Evolutionary conservation across 2,888 invertebrate species (phyloP).

Genomic region (Empis stercorea): DNA sequence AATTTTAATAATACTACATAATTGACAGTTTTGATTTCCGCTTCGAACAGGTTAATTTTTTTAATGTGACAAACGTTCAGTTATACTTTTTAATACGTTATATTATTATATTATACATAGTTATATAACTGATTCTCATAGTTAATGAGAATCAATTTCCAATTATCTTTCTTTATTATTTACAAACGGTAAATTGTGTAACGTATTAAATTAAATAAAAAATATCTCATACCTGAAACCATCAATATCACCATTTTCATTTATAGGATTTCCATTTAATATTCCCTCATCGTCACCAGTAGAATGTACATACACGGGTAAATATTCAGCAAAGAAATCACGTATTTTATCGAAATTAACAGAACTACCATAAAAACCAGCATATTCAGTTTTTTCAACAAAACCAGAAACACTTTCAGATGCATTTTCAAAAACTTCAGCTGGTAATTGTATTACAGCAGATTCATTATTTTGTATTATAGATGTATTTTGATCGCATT

Average conservation of each 20-base stretch:
- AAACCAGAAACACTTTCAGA: slow-evolving; percentile 9
- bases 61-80: too few relatives aligned
- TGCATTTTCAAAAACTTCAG: slow-evolving; percentile 8
- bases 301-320: slow-evolving; percentile 8
- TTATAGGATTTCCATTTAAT: background rate
- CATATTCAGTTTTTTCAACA: slow-evolving; percentile 10
- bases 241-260: background rate
- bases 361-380: slow-evolving; percentile 10
- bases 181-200: too few relatives aligned
- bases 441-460: slow-evolving; percentile 8
- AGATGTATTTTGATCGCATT: slow-evolving; percentile 2
- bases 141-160: too few relatives aligned
- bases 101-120: too few relatives aligned
- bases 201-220: too few relatives aligned
- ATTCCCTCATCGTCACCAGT: slow-evolving; percentile 2
- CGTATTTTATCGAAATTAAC: slow-evolving; percentile 2
- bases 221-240: too few relatives aligned
- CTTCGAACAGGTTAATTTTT: too few relatives aligned
- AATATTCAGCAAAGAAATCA: slow-evolving; percentile 10
- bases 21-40: too few relatives aligned
- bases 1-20: too few relatives aligned
- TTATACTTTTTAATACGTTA: too few relatives aligned
- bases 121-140: too few relatives aligned
- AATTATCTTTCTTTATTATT: too few relatives aligned
- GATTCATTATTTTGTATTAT: background rate